phyloP scores from a whole-genome alignment of 2,113 vertebrate genomes.

The Menidia beryllina region DNA sequence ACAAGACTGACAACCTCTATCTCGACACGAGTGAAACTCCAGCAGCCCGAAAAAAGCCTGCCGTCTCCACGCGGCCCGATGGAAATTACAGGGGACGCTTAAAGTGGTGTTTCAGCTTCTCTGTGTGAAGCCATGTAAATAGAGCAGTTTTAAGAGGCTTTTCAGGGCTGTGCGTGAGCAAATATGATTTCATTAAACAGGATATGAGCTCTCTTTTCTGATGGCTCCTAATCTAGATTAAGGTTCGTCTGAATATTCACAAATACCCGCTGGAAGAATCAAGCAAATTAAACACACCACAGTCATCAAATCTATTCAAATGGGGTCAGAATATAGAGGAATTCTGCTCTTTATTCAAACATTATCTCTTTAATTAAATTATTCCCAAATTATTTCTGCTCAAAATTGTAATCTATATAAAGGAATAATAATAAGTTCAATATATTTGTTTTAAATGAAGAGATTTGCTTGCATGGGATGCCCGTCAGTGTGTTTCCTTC shows the following conservation, averaged over 20 bases:
- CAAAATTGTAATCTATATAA: constrained; percentile 77
- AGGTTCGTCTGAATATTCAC: constrained; percentile 66
- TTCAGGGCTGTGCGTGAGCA: constrained; percentile 52
- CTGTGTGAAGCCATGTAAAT: constrained; percentile 62
- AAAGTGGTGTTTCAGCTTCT: constrained; percentile 52
- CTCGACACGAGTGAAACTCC: constrained; percentile 48
- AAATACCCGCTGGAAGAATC: constrained; percentile 67
- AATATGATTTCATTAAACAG: constrained; percentile 78
- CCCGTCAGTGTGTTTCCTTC: constrained; percentile 64
- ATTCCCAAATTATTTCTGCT: constrained; percentile 76
- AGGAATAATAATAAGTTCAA: constrained; percentile 80
- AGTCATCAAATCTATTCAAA: constrained; percentile 70
- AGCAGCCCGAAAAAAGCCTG: constrained; percentile 21
- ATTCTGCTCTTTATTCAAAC: constrained; percentile 64
- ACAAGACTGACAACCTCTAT: constrained; percentile 37
- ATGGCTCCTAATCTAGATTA: constrained; percentile 77
- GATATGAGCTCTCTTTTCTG: constrained; percentile 72
- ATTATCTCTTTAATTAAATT: constrained; percentile 84
- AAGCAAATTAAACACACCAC: constrained; percentile 68
- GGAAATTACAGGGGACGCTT: constrained; percentile 35
- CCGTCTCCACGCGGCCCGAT: constrained; percentile 4
- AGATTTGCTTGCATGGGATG: constrained; percentile 76
- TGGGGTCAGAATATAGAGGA: constrained; percentile 62
- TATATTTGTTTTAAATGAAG: constrained; percentile 78
- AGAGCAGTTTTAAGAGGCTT: constrained; percentile 72